phyloP scores from a whole-genome alignment of 2,888 invertebrate genomes.

The Druceiella hillmani region DNA sequence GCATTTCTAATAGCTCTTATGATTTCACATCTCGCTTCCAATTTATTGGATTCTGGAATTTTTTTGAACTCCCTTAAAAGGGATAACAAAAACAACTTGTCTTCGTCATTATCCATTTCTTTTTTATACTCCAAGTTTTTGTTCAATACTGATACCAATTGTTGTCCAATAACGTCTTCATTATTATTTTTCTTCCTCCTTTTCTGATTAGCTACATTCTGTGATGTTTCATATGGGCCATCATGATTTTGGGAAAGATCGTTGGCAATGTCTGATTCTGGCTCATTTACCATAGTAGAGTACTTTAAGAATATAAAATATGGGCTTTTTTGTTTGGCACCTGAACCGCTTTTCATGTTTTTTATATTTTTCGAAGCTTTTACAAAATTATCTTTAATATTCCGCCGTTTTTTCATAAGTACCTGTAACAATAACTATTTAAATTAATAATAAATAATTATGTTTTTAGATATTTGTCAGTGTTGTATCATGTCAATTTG shows the following conservation, averaged over 20 bases:
- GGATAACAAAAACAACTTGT: slow-evolving; percentile 9
- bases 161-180: slow-evolving; percentile 11
- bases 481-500: slow-evolving; percentile 1
- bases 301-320: slow-evolving; percentile 8
- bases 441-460: slow-evolving; percentile 4
- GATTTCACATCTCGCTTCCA: slow-evolving; percentile 12
- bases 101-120: slow-evolving; percentile 8
- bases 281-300: slow-evolving; percentile 8
- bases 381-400: too few relatives aligned
- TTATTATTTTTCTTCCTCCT: slow-evolving; percentile 9
- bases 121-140: too few relatives aligned
- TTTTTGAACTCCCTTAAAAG: slow-evolving; percentile 11
- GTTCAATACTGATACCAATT: too few relatives aligned
- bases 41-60: slow-evolving; percentile 9
- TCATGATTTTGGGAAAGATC: slow-evolving; percentile 8
- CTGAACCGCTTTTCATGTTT: slow-evolving; percentile 10
- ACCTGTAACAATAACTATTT: slow-evolving; percentile 6
- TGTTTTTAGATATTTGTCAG: slow-evolving; percentile 6
- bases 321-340: slow-evolving; percentile 9
- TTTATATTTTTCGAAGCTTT: slow-evolving; percentile 7
- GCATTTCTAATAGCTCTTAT: slow-evolving; percentile 12
- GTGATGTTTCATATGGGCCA: slow-evolving; percentile 12
- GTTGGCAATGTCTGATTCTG: slow-evolving; percentile 9
- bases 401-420: too few relatives aligned
- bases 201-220: slow-evolving; percentile 10